A percentile compares a stretch with the other conserved stretches of the same genome.
phyloP scores from a whole-genome alignment of 2,888 invertebrate species.

The Orchesella flavescens region DNA sequence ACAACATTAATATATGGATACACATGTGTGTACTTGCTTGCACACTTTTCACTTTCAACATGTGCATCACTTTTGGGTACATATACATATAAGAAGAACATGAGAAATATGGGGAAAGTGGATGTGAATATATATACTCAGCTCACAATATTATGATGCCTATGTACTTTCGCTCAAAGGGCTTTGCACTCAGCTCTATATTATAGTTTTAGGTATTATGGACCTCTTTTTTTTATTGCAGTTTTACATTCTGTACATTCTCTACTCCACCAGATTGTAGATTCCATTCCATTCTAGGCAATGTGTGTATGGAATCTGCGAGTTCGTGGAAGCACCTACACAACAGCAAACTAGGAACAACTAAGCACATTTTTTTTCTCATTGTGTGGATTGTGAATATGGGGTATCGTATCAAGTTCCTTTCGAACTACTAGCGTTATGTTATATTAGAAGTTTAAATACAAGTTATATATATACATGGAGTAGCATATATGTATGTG shows the following conservation, averaged over 20 bases:
- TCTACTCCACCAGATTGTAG: slow-evolving; percentile 51
- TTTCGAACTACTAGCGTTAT: no score
- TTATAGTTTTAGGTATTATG: neutral
- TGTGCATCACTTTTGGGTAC: neutral
- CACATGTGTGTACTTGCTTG: neutral
- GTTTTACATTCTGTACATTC: slow-evolving; percentile 52
- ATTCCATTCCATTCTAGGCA: slow-evolving; percentile 42
- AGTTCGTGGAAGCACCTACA: slow-evolving; percentile 6
- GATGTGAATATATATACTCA: neutral
- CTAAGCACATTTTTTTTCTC: neutral
- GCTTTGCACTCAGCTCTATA: slow-evolving; percentile 52
- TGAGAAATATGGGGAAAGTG: slow-evolving; percentile 23
- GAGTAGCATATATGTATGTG: no score
- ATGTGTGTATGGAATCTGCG: slow-evolving; percentile 39
- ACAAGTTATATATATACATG: no score
- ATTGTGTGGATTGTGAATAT: neutral
- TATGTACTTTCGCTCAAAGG: slow-evolving; percentile 23
- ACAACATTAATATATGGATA: neutral
- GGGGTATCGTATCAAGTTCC: no score
- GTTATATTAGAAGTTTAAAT: no score
- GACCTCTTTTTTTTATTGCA: slow-evolving; percentile 28
- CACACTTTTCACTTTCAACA: slow-evolving; percentile 41
- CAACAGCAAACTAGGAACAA: neutral
- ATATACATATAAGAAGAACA: neutral
- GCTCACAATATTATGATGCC: slow-evolving; percentile 2